Evolutionary conservation across 2,113 vertebrate genomes (phyloP).

Genomic region (Hydrochoerus hydrochaeris): DNA sequence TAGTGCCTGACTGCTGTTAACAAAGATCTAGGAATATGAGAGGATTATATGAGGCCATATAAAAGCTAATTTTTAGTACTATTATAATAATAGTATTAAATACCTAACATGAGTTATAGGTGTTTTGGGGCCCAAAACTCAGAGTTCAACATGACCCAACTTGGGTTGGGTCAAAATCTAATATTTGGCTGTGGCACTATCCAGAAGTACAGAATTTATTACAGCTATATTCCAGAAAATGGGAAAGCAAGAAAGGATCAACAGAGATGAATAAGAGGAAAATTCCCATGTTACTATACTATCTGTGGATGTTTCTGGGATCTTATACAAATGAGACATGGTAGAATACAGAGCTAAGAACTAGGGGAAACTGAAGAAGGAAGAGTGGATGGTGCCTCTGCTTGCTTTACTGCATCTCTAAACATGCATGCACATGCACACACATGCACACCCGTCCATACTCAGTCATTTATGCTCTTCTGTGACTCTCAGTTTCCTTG

Average conservation of each 20-base stretch:
- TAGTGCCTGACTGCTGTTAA: background rate
- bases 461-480: background rate
- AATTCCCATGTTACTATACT: background rate
- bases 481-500: background rate
- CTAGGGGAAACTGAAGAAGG: background rate
- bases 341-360: background rate
- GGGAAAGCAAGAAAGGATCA: background rate
- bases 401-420: background rate
- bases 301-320: background rate
- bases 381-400: background rate
- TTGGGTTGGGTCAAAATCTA: slow-evolving; percentile 6
- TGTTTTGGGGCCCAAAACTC: background rate
- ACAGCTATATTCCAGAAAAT: background rate
- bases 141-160: slow-evolving; percentile 40
- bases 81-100: slow-evolving; percentile 36
- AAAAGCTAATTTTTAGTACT: slow-evolving; percentile 33
- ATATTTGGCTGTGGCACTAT: background rate
- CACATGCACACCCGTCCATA: background rate
- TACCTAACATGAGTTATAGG: background rate
- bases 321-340: background rate
- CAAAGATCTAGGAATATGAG: slow-evolving; percentile 17
- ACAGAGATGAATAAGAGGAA: background rate
- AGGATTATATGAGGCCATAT: background rate
- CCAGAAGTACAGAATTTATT: background rate
- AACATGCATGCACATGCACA: background rate